phyloP scores from a whole-genome alignment of 2,888 invertebrate genomes.

The Standfussiana lucernea region DNA sequence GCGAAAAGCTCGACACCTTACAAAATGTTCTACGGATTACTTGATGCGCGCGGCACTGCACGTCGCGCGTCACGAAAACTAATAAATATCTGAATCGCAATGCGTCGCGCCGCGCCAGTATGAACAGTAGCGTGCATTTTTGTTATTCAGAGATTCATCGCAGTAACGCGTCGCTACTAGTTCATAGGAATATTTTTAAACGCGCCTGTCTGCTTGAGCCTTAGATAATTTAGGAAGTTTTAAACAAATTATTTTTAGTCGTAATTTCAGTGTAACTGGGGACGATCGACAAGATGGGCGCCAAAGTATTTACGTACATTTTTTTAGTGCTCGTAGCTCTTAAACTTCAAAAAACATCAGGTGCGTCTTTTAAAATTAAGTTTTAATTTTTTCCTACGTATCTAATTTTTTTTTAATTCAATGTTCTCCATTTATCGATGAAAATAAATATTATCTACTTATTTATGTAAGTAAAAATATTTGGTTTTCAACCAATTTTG shows the following conservation, averaged over 20 bases:
- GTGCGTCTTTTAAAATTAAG: background rate
- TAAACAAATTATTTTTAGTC: background rate
- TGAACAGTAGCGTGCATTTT: background rate
- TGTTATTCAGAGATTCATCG: background rate
- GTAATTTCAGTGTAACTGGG: background rate
- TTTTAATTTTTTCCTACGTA: background rate
- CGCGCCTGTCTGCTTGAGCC: background rate
- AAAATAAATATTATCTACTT: background rate
- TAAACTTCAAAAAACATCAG: background rate
- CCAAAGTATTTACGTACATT: background rate
- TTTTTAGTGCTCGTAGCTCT: background rate
- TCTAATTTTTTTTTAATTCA: background rate
- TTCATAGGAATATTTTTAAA: too few species aligned
- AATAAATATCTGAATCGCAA: too few species aligned
- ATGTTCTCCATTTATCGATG: background rate
- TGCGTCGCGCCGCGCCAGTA: too few species aligned
- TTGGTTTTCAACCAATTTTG: too few species aligned
- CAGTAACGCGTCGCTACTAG: background rate
- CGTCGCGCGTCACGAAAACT: too few species aligned
- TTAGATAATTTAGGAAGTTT: background rate
- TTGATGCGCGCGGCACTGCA: too few species aligned
- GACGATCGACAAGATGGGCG: background rate
- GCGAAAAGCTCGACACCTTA: too few species aligned
- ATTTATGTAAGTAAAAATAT: too few species aligned
- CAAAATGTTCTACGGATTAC: too few species aligned